Base-by-base conservation (phyloP, 2,888 invertebrate species). In the Empis stercorea region DNA sequence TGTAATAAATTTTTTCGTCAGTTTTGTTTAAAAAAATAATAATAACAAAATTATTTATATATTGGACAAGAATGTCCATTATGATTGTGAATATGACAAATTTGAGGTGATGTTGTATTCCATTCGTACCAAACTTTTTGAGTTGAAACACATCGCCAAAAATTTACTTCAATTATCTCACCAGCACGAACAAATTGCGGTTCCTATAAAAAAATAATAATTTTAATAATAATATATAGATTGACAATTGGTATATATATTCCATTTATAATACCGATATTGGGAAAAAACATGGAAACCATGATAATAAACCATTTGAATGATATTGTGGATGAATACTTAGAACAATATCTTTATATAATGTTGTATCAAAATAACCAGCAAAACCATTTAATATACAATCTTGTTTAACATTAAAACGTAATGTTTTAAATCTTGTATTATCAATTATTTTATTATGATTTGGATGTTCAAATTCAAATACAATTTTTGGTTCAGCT, bases 281-380 rank as follows among this genome's bases (percentile, higher is more conserved):
- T 10, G 97, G 96, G 63, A 97, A 93, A 58, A 87, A 87, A 54
- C 95, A 87, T 7, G 97, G 95, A 66, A 97, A 99, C 99, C 99
- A 99, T 52, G 93, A 93, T 60, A 93, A 87, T 92, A 99, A 92
- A 56, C 88, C 89, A 1, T 77, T 75, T 16, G 94, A 91, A 64
- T 92, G 88, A 1, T 87, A 87, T 41, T 78, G 75, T 2, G 97
- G 96, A 58, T 87, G 81, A 59, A 92, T 96, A 66, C 96, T 96
- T 43, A 99, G 72, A 57, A 71, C 79, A 47, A 94, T 79, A 59
- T 88, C 80, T 52, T 84, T 85, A 68, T 87, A 96, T 14, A 99
- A 73, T 17, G 79, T 72, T 37, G 92, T 81, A 61, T 94, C 87
- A 71, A 99, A 99, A 67, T 92, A 99, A 6, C 99, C 99, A 23